A percentile compares a stretch with the other conserved stretches of the same genome.
phyloP scores from a whole-genome alignment of 2,113 vertebrate species.

The Ginglymostoma cirratum region DNA sequence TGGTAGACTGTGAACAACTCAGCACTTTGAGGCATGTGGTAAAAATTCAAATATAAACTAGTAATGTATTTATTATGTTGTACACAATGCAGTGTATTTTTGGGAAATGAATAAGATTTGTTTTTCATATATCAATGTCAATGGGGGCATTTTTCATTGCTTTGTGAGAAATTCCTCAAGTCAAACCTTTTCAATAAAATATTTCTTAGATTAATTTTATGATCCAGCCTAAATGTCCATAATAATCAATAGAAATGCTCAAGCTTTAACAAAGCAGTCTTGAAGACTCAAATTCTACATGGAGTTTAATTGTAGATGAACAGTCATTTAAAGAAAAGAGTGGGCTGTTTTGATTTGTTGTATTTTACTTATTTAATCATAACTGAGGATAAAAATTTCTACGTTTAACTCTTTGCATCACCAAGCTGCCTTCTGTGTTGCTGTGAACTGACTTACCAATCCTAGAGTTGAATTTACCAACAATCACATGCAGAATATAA shows the following conservation, averaged over 20 bases:
- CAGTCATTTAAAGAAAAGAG: background rate
- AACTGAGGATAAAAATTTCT: background rate
- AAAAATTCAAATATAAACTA: slow-evolving; percentile 10
- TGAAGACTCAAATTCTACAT: background rate
- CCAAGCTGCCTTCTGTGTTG: background rate
- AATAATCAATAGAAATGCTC: background rate
- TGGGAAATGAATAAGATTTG: background rate
- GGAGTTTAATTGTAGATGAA: background rate
- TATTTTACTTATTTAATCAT: background rate
- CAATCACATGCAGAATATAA: background rate
- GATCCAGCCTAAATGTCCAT: background rate
- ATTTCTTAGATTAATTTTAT: background rate
- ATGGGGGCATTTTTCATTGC: background rate
- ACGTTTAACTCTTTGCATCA: background rate
- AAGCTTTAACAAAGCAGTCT: background rate
- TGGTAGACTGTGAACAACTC: slow-evolving; percentile 23
- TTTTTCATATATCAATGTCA: background rate
- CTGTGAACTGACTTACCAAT: background rate
- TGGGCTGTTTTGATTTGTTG: background rate
- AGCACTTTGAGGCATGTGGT: slow-evolving; percentile 20
- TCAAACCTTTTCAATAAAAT: background rate
- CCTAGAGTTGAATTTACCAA: background rate
- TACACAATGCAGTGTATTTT: background rate
- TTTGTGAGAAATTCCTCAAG: background rate
- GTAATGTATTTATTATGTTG: slow-evolving; percentile 6